phyloP scores from a whole-genome alignment of 2,113 vertebrate genomes.

The Ciconia stormi region DNA sequence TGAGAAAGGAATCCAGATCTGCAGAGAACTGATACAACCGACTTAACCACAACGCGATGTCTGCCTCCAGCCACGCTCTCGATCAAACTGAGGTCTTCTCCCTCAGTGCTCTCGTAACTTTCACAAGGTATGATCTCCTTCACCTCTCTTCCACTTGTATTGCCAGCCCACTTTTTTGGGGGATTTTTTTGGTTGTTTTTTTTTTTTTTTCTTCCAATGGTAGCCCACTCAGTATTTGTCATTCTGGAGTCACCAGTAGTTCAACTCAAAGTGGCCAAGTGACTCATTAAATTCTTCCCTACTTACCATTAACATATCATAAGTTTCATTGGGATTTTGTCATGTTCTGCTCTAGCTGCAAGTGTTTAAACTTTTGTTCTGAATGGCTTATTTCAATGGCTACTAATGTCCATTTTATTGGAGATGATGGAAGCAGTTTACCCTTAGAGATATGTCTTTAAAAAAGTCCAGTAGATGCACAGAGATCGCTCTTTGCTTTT shows the following conservation, averaged over 20 bases:
- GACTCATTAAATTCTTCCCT: constrained; percentile 24
- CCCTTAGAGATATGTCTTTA: background rate
- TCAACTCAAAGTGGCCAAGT: background rate
- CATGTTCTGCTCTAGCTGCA: background rate
- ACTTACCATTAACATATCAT: constrained; percentile 13
- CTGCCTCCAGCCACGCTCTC: background rate
- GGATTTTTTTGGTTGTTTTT: no score
- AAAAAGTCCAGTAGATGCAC: background rate
- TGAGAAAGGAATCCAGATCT: background rate
- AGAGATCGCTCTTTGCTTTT: background rate
- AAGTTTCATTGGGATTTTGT: constrained; percentile 24
- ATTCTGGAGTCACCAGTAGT: background rate
- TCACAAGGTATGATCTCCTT: background rate
- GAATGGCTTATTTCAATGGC: background rate
- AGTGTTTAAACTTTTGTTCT: constrained; percentile 19
- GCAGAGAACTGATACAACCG: background rate
- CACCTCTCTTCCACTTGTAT: background rate
- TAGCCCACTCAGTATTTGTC: background rate
- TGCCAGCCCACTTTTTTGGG: background rate
- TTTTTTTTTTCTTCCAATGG: background rate
- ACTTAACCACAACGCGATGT: background rate
- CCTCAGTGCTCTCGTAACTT: background rate
- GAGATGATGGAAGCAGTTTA: background rate
- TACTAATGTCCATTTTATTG: background rate
- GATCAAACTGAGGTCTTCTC: background rate